Conservation (phyloP, 2,113 vertebrate species). For the Etheostoma cragini region DNA sequence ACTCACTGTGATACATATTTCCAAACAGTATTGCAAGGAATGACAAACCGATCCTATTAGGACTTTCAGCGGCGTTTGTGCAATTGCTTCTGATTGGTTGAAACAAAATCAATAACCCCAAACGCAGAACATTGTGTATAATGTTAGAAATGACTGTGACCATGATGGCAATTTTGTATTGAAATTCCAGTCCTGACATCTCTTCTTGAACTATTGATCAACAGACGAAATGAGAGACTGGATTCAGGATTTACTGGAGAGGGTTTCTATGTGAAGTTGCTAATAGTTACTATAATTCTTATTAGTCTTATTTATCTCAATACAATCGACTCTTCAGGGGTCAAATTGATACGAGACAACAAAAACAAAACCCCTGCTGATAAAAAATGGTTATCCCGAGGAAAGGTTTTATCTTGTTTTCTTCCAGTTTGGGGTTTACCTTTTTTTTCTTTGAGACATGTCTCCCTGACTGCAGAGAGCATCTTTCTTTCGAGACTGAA, state of each 20-base stretch:
- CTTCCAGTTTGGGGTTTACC: constrained; percentile 10
- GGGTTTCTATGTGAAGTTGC: neutral
- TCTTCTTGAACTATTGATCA: neutral
- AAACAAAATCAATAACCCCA: neutral
- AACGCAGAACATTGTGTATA: too few species aligned
- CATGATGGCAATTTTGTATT: neutral
- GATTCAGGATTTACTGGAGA: neutral
- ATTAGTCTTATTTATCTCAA: neutral
- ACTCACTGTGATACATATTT: neutral
- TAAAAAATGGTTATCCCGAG: constrained; percentile 23
- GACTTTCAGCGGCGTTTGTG: neutral
- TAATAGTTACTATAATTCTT: neutral
- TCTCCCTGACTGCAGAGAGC: constrained; percentile 36
- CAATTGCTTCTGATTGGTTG: neutral
- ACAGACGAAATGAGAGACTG: neutral
- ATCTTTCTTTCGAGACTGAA: constrained; percentile 50
- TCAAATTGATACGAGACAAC: neutral
- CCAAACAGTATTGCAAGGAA: neutral
- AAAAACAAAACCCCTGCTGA: constrained; percentile 11
- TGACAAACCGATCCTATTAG: neutral
- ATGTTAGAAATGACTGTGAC: neutral
- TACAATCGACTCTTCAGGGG: neutral
- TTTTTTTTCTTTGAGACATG: constrained; percentile 31
- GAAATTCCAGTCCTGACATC: neutral
- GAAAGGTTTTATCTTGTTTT: neutral